A percentile compares a stretch with the other conserved stretches of the same genome.
These are phyloP conservation scores for Saimiri boliviensis DNA, from an alignment of 2,113 vertebrate species.

Conservation along the genomic window DNA sequence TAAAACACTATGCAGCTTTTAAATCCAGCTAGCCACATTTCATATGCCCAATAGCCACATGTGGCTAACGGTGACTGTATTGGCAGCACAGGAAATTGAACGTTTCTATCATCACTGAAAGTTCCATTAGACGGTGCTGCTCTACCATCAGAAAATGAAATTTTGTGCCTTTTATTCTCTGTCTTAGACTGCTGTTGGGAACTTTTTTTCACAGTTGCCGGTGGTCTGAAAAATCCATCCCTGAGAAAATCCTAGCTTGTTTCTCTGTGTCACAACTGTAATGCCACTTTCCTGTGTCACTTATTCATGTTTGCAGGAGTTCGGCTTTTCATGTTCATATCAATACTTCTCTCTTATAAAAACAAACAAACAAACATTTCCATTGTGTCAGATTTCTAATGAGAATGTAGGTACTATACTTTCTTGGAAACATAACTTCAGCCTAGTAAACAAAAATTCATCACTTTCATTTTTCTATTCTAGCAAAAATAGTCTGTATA, in stretches of 20 bases:
- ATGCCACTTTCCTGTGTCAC: too few species aligned
- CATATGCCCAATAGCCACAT: neutral
- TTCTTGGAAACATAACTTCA: conserved; percentile 50
- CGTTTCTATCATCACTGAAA: neutral
- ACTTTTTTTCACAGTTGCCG: neutral
- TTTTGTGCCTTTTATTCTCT: neutral
- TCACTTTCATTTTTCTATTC: conserved; percentile 29
- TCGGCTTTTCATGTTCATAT: neutral
- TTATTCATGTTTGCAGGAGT: neutral
- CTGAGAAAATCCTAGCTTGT: conserved; percentile 23
- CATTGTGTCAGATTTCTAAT: conserved; percentile 44
- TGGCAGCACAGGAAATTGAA: neutral
- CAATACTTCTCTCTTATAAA: conserved; percentile 39
- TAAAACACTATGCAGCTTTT: neutral
- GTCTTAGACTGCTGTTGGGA: neutral
- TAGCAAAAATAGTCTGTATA: neutral
- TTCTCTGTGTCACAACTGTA: neutral
- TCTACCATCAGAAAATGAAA: neutral
- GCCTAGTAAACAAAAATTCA: conserved; percentile 51
- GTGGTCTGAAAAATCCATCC: neutral
- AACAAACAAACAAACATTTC: conserved; percentile 3
- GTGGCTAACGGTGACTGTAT: too few species aligned
- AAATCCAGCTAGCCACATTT: neutral
- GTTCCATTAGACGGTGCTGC: neutral
- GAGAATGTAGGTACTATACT: conserved; percentile 29